These are phyloP conservation scores for Subanguina moxae DNA, from an alignment of 1,140 invertebrate species.

Conservation along the genomic window DNA sequence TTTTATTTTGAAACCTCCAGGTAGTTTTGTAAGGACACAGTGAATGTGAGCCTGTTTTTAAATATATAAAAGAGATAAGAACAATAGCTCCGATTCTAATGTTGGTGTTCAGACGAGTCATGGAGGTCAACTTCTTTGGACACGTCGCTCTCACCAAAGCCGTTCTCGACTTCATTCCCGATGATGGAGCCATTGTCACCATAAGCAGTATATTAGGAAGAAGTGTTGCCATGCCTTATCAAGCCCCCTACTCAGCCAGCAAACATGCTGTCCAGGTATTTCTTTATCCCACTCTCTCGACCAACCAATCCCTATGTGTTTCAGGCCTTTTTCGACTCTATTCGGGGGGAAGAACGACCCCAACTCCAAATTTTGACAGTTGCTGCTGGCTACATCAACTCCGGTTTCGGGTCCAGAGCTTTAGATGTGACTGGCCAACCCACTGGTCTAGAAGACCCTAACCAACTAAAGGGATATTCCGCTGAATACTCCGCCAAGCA, in stretches of 20 bases:
- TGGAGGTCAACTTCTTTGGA: slow-evolving; percentile 90
- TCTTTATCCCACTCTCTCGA: neutral
- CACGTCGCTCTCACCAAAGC: slow-evolving; percentile 81
- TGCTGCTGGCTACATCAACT: slow-evolving; percentile 50
- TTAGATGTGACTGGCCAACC: slow-evolving; percentile 34
- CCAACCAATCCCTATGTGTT: slow-evolving; percentile 1
- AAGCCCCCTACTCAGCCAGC: slow-evolving; percentile 74
- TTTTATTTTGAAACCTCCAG: too few species aligned
- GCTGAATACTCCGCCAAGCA: slow-evolving; percentile 21
- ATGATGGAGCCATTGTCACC: slow-evolving; percentile 76
- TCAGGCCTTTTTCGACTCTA: slow-evolving; percentile 32
- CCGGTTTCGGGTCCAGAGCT: slow-evolving; percentile 42
- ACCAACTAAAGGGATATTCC: slow-evolving; percentile 28
- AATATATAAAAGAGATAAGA: too few species aligned
- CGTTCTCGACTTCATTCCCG: slow-evolving; percentile 73
- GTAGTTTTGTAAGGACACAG: slow-evolving; percentile 69
- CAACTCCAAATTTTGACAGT: slow-evolving; percentile 48
- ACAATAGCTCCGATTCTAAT: slow-evolving; percentile 62
- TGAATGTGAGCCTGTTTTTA: slow-evolving; percentile 82
- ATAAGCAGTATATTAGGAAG: slow-evolving; percentile 87
- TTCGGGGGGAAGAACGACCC: slow-evolving; percentile 57
- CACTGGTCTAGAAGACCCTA: slow-evolving; percentile 40
- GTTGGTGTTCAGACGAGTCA: slow-evolving; percentile 63
- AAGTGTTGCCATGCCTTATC: slow-evolving; percentile 72
- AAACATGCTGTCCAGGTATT: slow-evolving; percentile 75